phyloP scores from a whole-genome alignment of 2,113 vertebrate genomes.

The Cranoglanis bouderius region DNA sequence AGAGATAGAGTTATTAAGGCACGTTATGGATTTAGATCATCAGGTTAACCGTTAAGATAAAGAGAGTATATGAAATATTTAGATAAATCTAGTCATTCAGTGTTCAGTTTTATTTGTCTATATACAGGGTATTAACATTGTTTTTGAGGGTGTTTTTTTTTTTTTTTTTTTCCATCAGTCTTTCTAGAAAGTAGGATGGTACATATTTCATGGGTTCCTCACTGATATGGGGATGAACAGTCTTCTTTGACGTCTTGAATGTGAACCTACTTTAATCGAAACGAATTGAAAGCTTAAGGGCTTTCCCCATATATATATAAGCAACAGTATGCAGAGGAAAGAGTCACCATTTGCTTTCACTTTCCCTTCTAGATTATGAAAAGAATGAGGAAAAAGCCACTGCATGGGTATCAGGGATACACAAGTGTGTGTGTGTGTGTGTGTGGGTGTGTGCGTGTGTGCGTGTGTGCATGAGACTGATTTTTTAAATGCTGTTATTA shows the following conservation, averaged over 20 bases:
- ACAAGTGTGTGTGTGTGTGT: conserved; percentile 1
- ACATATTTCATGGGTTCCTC: conserved; percentile 1
- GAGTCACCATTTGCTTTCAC: conserved; percentile 2
- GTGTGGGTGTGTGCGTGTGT: no score
- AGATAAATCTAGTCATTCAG: background rate
- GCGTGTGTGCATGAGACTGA: background rate
- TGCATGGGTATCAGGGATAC: background rate
- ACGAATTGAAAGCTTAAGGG: background rate
- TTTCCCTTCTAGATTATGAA: background rate
- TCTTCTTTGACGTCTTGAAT: conserved; percentile 34
- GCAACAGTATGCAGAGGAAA: background rate
- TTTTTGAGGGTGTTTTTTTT: conserved; percentile 33
- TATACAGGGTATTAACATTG: conserved; percentile 23
- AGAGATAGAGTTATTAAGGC: conserved; percentile 21
- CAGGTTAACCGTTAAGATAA: conserved; percentile 27
- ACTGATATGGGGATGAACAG: conserved; percentile 8
- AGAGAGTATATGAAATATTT: conserved; percentile 12
- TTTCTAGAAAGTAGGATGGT: background rate
- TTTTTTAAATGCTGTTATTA: conserved; percentile 2
- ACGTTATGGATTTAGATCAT: conserved; percentile 31
- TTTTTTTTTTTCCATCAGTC: background rate
- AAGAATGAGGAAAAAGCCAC: background rate
- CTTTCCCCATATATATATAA: background rate
- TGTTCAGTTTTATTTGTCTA: conserved; percentile 34
- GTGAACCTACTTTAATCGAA: conserved; percentile 26